Evolutionary conservation across 2,888 invertebrate genomes (phyloP), one percentile per base, ranked within the genome.

Genomic region (Lepidochrysops patricia): DNA sequence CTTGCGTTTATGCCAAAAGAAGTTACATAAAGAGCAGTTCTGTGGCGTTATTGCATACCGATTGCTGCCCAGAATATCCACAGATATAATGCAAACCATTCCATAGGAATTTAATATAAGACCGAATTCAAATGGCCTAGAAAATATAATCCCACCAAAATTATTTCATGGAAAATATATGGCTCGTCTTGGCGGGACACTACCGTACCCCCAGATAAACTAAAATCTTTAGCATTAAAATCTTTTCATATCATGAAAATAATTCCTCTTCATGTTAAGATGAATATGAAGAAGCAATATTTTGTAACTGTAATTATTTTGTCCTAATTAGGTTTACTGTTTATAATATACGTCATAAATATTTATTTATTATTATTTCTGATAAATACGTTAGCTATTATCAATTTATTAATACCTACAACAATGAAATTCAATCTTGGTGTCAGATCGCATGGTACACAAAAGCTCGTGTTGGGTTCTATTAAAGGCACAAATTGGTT

Each of bases 1-100:
- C 56, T 61, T 63, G 43, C 54, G 60, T 57, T 60, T 62, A 58
- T 60, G 60, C 62, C 62, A 59, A 64, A 62, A 61, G 48, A 57
- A 32, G 56, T 57, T n/a, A 64, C 43, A 50, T 57, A 56, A 50
- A 57, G 35, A n/a, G 26, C 37, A 7, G 32, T 32, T 32, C 35
- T 57, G 34, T 27, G 50, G 26, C 50, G 5, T 26, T 26, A 52
- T 52, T 52, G 50, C 15, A 13, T 52, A 27, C 50, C 7, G 27
- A 43, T 43, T 43, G 7, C 19, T 43, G 43, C 43, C 15, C 15
- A n/a, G n/a, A 6, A 12, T n/a, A 9, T 37, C 6, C 6, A 2
- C 1, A 37, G 19, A 37, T 7, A 6, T 15, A 15, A 1, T 19
- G 2, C 37, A 19, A 37, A 15, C 37, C 15, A 37, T 43, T 13